A percentile compares a stretch with the other conserved stretches of the same genome.
Conservation (phyloP, 2,113 vertebrate species). For the Suncus etruscus region DNA sequence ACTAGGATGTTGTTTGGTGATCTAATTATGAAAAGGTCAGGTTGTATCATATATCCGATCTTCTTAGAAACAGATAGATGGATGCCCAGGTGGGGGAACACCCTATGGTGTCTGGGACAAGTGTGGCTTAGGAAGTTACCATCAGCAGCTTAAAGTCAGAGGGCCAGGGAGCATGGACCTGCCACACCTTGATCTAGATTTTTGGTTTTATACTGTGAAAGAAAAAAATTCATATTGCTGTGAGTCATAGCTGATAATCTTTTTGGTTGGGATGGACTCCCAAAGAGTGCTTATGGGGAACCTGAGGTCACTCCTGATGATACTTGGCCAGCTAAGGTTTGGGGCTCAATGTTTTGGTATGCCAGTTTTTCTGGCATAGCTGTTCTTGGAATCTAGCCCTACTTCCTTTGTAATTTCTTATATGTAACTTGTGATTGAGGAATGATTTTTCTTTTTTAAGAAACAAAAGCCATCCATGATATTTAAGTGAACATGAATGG, state of each 20-base stretch:
- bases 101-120: not conserved
- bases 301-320: too few relatives aligned
- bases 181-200: not conserved
- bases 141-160: not conserved
- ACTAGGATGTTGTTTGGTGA: not conserved
- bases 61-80: not conserved
- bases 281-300: too few relatives aligned
- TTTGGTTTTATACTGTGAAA: not conserved
- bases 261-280: not conserved
- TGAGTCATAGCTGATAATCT: not conserved
- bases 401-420: not conserved
- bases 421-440: not conserved
- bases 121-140: not conserved
- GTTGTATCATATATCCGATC: not conserved
- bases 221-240: constrained; percentile 4
- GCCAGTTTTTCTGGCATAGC: not conserved
- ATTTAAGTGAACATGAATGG: constrained; percentile 28
- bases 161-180: not conserved
- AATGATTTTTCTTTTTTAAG: not conserved
- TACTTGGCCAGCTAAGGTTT: too few relatives aligned
- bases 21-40: not conserved
- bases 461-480: not conserved
- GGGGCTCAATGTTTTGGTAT: not conserved
- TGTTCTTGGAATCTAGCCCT: not conserved
- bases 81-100: not conserved